Evolutionary conservation across 2,888 invertebrate genomes (phyloP), one percentile per base, ranked within the genome.

Genomic region (Thumatha senex): DNA sequence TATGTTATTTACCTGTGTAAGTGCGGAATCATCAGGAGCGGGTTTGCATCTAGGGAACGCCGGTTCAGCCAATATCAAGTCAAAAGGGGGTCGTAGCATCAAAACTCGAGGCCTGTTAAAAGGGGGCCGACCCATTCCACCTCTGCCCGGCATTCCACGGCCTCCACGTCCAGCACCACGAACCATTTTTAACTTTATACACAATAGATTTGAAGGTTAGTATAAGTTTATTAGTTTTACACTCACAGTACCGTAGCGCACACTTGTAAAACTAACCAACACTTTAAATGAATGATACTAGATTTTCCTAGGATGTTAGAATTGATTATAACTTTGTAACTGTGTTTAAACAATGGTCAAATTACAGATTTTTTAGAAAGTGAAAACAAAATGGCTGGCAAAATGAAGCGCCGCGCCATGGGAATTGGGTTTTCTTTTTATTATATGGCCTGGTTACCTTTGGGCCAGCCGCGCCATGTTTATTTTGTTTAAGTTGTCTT

Each of bases 21-120:
- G 93, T 0, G 95, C 93, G 2, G 96, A 93, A 78, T 99, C 99
- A 72, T 98, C 98, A 0, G 95, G 93, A 0, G 94, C 93, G 0
- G 97, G 94, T 64, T 91, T 91, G 11, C 97, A 96, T 67, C 96
- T 93, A 0, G 98, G 98, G 76, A 99, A 99, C 0, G 96, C 95
- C 36, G 95, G 95, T 78, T 98, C 98, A 54, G 98, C 98, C 31
- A 97, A 87, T 1, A 96, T 95, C 53, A 97, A 89, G 78, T 98
- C 98, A 71, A 98, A 98, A 0, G 97, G 97, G 69, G 97, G 96
- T 31, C 96, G 92, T 54, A 80, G 84, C 91, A 87, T 80, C 59
- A 86, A 46, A n/a, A 87, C 79, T 30, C 90, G 75, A 1, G 90
- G 91, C 50, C 90, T 81, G 65, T 82, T 88, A 68, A 87, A 89